These are phyloP conservation scores for Acyrthosiphon pisum DNA, from an alignment of 1,140 invertebrate genomes.

Conservation along the genomic window DNA sequence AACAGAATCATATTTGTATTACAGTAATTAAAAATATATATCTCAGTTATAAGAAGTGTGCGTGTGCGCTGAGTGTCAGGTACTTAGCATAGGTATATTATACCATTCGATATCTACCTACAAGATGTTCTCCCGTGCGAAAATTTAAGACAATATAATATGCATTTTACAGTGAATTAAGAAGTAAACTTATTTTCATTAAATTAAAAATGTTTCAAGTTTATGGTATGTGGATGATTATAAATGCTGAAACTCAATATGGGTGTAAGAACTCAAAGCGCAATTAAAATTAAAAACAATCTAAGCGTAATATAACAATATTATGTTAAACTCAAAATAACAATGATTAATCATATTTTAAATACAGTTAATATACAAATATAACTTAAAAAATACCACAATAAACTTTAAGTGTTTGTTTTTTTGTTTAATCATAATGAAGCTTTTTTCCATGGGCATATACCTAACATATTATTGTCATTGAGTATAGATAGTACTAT, in stretches of 20 bases:
- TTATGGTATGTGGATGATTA: too few relatives aligned
- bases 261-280: too few relatives aligned
- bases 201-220: too few relatives aligned
- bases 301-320: too few relatives aligned
- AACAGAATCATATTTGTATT: background rate
- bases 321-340: background rate
- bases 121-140: background rate
- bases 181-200: too few relatives aligned
- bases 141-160: too few relatives aligned
- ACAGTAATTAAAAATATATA: constrained; percentile 4
- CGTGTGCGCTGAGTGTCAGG: background rate
- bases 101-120: background rate
- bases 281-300: too few relatives aligned
- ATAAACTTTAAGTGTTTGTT: background rate
- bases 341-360: background rate
- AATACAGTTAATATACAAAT: background rate
- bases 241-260: too few relatives aligned
- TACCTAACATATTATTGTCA: too few relatives aligned
- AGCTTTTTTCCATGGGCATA: background rate
- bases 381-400: background rate
- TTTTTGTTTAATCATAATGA: background rate
- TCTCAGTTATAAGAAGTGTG: background rate
- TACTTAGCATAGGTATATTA: background rate
- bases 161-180: too few relatives aligned
- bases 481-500: too few relatives aligned